Evolutionary conservation across 2,113 vertebrate species (phyloP), one percentile per base, ranked within the genome.

Genomic region (Nipponia nippon): DNA sequence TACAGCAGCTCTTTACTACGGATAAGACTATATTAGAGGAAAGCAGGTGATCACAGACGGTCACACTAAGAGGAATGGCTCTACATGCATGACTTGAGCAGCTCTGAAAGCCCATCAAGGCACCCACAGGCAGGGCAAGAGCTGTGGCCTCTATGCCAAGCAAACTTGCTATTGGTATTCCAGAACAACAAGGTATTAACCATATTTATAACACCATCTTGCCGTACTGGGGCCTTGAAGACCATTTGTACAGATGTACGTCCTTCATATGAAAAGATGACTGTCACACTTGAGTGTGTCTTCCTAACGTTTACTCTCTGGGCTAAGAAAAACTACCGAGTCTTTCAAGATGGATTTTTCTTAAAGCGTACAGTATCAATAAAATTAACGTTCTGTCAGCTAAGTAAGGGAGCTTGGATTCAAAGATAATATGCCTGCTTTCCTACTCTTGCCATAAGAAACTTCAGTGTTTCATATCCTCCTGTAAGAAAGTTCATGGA

Each of bases 11-110:
- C 63, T 49, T 70, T 42, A n/a, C 1, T 1, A 71, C 5, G 27
- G 19, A 13, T 25, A 59, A 69, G 19, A n/a, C 22, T 5, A 1
- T 29, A 40, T 36, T n/a, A 61, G 62, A 86, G 78, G 44, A 79
- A 66, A 82, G 66, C 21, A 69, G 56, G 40, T 16, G 32, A 52
- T 21, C 12, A 7, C 25, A 81, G 77, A 7, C 40, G 36, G 61
- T 59, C 62, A 52, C 7, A 10, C 19, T 11, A 49, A 52, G 29
- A 70, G 58, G 62, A 80, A 34, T 0, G 1, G 18, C 36, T 52
- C 73, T 9, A 3, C 1, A 3, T 3, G 1, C 2, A 1, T 9
- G n/a, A 13, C 65, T 66, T 44, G 11, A 63, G n/a, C 42, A 61
- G 56, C 36, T 70, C 8, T 61, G 79, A 69, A 72, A 79, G 30